Percentiles rank a stretch among this genome's conserved stretches.
These are phyloP conservation scores for Atta cephalotes DNA, from an alignment of 1,140 invertebrate species.

Conservation along the genomic window DNA sequence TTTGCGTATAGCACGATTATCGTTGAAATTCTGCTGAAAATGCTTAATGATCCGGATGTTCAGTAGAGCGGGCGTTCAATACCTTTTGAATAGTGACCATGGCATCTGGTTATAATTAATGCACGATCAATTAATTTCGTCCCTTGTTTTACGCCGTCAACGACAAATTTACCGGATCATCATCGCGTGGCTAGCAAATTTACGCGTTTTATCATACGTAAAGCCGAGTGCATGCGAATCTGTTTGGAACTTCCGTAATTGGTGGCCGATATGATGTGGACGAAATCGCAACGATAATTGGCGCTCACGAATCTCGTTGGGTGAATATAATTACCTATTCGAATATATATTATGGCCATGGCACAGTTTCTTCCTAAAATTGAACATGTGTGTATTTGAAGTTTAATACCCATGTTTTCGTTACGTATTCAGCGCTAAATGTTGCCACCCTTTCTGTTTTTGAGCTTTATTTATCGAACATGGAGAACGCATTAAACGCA, in stretches of 20 bases:
- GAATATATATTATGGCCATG: conserved; percentile 40
- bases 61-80: conserved; percentile 1
- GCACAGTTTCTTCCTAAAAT: conserved; percentile 36
- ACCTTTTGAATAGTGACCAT: conserved; percentile 19
- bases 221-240: conserved; percentile 55
- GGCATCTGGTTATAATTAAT: conserved; percentile 64
- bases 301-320: conserved; percentile 24
- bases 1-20: not conserved
- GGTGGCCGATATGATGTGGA: conserved; percentile 39
- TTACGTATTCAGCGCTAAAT: conserved; percentile 33
- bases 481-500: conserved; percentile 34
- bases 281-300: conserved; percentile 56
- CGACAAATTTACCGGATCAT: conserved; percentile 65
- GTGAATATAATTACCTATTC: conserved; percentile 8
- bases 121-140: conserved; percentile 57
- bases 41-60: conserved; percentile 51
- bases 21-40: conserved; percentile 39
- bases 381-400: not conserved
- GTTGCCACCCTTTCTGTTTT: conserved; percentile 19
- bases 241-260: conserved; percentile 52
- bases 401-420: conserved; percentile 15
- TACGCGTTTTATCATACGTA: conserved; percentile 53
- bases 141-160: conserved; percentile 58
- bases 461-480: conserved; percentile 52
- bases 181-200: conserved; percentile 54